A percentile compares a stretch with the other conserved stretches of the same genome.
Conservation (phyloP, 1,140 invertebrate species). For the Copidosoma floridanum region DNA sequence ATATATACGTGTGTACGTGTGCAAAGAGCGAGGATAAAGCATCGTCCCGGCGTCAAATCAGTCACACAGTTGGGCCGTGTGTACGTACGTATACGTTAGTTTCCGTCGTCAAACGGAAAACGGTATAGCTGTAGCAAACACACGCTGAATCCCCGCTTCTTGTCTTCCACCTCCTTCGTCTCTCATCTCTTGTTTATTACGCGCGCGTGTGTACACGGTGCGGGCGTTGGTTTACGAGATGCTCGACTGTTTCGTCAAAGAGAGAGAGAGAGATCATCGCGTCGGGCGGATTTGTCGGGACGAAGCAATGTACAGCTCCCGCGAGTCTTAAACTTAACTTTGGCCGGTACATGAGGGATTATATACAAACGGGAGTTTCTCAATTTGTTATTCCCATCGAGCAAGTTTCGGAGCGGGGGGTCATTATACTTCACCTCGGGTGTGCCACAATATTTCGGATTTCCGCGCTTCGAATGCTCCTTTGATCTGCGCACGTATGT, state of each 20-base stretch:
- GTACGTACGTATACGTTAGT: no score
- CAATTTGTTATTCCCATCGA: no score
- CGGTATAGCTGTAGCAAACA: conserved; percentile 49
- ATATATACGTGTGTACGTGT: no score
- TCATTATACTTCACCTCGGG: conserved; percentile 3
- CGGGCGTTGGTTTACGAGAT: not conserved
- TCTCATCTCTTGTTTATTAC: not conserved
- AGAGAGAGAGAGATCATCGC: not conserved
- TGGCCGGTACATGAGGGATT: no score
- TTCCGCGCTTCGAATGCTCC: conserved; percentile 7
- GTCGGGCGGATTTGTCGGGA: no score
- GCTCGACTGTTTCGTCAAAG: not conserved
- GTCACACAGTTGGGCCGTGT: conserved; percentile 51
- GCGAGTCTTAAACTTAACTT: no score
- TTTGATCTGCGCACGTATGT: no score
- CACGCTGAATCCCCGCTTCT: no score
- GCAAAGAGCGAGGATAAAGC: not conserved
- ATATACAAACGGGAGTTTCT: no score
- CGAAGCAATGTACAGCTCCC: no score
- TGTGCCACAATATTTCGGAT: conserved; percentile 13
- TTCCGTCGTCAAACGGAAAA: conserved; percentile 52
- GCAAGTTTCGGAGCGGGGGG: no score
- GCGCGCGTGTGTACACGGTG: not conserved
- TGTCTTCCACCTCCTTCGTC: not conserved
- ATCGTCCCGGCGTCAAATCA: conserved; percentile 42